Conservation (phyloP, 2,888 invertebrate species). For the Ichneumoninae sp. region DNA sequence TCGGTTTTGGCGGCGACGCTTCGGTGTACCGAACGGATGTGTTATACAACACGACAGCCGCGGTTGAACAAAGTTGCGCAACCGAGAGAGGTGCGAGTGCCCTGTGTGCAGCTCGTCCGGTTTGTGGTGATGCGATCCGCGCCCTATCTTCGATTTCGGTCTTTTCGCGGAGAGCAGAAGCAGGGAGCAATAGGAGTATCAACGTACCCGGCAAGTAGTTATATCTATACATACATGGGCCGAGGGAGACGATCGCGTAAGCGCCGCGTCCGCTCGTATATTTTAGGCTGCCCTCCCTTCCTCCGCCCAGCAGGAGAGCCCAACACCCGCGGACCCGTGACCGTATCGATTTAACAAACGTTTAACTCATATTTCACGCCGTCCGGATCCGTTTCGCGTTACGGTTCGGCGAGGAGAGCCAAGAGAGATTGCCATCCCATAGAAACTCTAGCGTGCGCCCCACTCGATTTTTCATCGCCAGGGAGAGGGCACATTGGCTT, state of each 20-base stretch:
- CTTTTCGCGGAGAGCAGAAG: slow-evolving; percentile 17
- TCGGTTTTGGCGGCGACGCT: slow-evolving; percentile 13
- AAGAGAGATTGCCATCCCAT: slow-evolving; percentile 20
- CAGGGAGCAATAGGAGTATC: slow-evolving; percentile 9
- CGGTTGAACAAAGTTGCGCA: slow-evolving; percentile 21
- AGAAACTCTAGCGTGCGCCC: slow-evolving; percentile 44
- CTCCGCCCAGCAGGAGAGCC: slow-evolving; percentile 2
- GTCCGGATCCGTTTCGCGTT: slow-evolving; percentile 67
- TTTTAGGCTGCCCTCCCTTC: slow-evolving; percentile 21
- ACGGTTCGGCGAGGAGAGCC: slow-evolving; percentile 61
- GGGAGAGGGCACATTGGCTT: slow-evolving; percentile 29
- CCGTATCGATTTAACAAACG: slow-evolving; percentile 77
- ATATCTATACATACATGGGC: slow-evolving; percentile 1
- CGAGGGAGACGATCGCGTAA: slow-evolving; percentile 48
- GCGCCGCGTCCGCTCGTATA: slow-evolving; percentile 33
- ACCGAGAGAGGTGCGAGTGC: slow-evolving; percentile 27
- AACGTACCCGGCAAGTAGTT: neutral
- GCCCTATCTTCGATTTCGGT: slow-evolving; percentile 55
- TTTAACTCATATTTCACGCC: slow-evolving; percentile 79
- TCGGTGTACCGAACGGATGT: slow-evolving; percentile 26
- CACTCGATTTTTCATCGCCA: slow-evolving; percentile 64
- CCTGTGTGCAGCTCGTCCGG: slow-evolving; percentile 34
- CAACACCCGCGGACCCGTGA: slow-evolving; percentile 70
- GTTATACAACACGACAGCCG: slow-evolving; percentile 28
- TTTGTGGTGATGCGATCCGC: slow-evolving; percentile 32